Conservation (phyloP, 2,797 vertebrate genomes). For the Euthynnus affinis region DNA sequence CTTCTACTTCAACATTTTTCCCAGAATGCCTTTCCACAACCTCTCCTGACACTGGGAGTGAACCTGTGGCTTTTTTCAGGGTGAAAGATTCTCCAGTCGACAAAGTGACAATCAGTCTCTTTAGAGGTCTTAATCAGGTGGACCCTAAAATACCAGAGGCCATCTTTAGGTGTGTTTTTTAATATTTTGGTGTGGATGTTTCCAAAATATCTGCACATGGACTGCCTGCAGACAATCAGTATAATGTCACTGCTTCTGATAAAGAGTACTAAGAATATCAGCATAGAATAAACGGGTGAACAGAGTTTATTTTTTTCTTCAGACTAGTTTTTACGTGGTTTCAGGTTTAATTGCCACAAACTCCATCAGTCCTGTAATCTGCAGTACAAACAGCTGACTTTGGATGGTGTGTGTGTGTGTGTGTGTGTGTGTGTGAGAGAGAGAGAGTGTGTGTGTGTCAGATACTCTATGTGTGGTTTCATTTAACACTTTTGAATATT, state of each 20-base stretch:
- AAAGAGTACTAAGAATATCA: background rate
- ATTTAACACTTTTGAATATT: slow-evolving; percentile 14
- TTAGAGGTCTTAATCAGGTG: background rate
- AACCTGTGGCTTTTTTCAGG: background rate
- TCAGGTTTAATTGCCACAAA: background rate
- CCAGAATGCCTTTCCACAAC: background rate
- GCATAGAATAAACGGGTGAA: background rate
- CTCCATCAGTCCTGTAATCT: background rate
- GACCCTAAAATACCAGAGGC: background rate
- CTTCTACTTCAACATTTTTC: background rate
- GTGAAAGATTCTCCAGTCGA: too few relatives aligned
- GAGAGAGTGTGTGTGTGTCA: too few relatives aligned
- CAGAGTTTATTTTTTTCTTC: slow-evolving; percentile 25
- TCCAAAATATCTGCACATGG: background rate
- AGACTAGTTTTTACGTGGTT: background rate
- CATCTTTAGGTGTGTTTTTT: background rate
- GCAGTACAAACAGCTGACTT: background rate
- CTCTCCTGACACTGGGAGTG: background rate
- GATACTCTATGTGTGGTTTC: slow-evolving; percentile 2
- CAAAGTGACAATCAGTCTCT: too few relatives aligned
- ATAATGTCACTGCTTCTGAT: background rate
- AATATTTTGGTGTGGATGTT: background rate
- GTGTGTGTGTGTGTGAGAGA: background rate
- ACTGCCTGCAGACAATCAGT: background rate
- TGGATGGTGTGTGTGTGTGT: background rate